Conservation (phyloP, 2,113 vertebrate genomes). For the Halichoeres trimaculatus region DNA sequence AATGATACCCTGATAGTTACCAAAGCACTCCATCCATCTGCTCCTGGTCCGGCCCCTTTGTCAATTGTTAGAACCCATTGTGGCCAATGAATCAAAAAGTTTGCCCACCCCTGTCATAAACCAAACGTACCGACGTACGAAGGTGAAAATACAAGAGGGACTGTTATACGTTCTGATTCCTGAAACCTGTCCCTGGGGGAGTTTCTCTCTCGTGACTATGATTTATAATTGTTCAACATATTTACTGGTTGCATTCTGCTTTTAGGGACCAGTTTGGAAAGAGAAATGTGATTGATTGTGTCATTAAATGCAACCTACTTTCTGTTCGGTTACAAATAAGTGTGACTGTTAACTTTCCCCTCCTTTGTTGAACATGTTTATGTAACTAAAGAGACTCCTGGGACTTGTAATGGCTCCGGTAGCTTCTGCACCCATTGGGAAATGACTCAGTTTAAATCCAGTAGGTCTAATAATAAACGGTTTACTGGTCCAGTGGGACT, state of each 20-base stretch:
- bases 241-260: not conserved
- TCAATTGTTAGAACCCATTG: too few species aligned
- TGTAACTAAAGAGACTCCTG: conserved; percentile 51
- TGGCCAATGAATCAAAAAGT: too few species aligned
- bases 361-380: conserved; percentile 44
- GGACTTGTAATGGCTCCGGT: conserved; percentile 44
- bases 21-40: too few species aligned
- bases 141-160: too few species aligned
- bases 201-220: not conserved
- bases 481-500: conserved; percentile 31
- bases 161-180: not conserved
- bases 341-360: conserved; percentile 20
- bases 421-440: conserved; percentile 57
- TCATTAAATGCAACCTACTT: not conserved
- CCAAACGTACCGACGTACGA: not conserved
- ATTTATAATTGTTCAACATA: not conserved
- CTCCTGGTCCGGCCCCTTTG: too few species aligned
- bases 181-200: not conserved
- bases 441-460: conserved; percentile 52
- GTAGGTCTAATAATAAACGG: conserved; percentile 46
- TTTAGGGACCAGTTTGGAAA: conserved; percentile 8
- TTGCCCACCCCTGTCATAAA: too few species aligned
- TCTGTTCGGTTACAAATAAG: conserved; percentile 10
- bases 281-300: conserved; percentile 13
- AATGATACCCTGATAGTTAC: too few species aligned